Base-by-base conservation (phyloP, 2,113 vertebrate species). In the Pelodiscus sinensis region DNA sequence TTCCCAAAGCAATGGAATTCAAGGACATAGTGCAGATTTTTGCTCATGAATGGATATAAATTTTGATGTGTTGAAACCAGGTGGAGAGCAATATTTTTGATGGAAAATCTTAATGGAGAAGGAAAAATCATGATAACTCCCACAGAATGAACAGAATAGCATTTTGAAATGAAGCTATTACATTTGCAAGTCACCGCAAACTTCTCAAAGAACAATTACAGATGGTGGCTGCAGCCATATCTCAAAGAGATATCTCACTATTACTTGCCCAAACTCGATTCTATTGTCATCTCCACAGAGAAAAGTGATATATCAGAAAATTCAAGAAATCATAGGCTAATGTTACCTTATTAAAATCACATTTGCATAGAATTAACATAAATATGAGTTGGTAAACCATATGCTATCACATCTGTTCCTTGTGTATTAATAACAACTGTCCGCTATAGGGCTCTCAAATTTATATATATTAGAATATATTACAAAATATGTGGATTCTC, bases 321-420 rank as follows among this genome's bases (percentile, higher is more conserved):
- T 94, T 94, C 93, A 93, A 95, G 88, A 96, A 98, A 94, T 94
- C 95, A 97, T 95, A 97, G 96, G 97, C 97, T 98, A 98, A 98
- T 98, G 97, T 95, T 96, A 97, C 94, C 97, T 97, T 98, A 98
- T 98, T 98, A 98, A 98, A 98, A 98, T 96, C 97, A 97, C 97
- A 98, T 98, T 98, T 98, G 97, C 98, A 98, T 97, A 97, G 97
- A 97, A 98, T 98, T 98, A 98, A 97, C 97, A 98, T 98, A 98
- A 98, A 98, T 97, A 98, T 97, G 98, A 98, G 94, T 97, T 98
- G 96, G 95, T 96, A 97, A 96, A 95, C 98, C 98, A 98, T 98
- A 98, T 98, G 98, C 97, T 97, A 84, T 89, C 93, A 88, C 98
- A 98, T 98, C 98, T 98, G 98, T 87, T 97, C 90, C 97, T 97